phyloP scores from a whole-genome alignment of 2,113 vertebrate genomes.

The Pavo muticus region DNA sequence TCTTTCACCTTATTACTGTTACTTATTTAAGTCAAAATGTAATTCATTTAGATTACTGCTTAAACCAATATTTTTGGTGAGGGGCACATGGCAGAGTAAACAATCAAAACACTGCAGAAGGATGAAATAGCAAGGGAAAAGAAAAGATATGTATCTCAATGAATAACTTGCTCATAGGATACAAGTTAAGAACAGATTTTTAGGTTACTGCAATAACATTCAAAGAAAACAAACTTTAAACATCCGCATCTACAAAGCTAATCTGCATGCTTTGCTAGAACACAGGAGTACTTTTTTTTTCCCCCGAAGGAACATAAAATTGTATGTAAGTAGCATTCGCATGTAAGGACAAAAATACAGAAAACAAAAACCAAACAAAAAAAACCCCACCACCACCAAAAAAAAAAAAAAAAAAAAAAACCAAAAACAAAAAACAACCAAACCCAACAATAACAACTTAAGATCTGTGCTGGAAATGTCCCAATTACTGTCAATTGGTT shows the following conservation, averaged over 20 bases:
- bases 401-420: too few relatives aligned
- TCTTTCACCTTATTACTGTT: not conserved
- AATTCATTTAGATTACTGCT: not conserved
- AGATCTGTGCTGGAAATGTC: not conserved
- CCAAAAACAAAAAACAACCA: too few relatives aligned
- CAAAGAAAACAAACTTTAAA: not conserved
- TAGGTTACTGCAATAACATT: not conserved
- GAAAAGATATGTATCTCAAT: not conserved
- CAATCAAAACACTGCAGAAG: not conserved
- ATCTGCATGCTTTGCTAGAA: not conserved
- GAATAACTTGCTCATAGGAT: not conserved
- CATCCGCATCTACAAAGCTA: not conserved
- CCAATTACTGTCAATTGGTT: not conserved
- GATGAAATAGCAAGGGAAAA: not conserved
- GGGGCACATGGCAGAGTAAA: rapidly evolving
- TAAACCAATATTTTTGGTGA: not conserved
- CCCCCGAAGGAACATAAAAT: not conserved
- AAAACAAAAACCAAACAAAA: not conserved
- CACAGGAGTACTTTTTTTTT: not conserved
- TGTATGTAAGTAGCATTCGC: rapidly evolving
- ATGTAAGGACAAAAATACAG: not conserved
- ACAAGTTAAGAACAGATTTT: not conserved
- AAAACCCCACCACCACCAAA: too few relatives aligned
- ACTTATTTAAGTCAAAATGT: not conserved
- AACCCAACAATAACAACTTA: not conserved